Base-by-base conservation (phyloP, 2,113 vertebrate species). In the Nyctereutes procyonoides region DNA sequence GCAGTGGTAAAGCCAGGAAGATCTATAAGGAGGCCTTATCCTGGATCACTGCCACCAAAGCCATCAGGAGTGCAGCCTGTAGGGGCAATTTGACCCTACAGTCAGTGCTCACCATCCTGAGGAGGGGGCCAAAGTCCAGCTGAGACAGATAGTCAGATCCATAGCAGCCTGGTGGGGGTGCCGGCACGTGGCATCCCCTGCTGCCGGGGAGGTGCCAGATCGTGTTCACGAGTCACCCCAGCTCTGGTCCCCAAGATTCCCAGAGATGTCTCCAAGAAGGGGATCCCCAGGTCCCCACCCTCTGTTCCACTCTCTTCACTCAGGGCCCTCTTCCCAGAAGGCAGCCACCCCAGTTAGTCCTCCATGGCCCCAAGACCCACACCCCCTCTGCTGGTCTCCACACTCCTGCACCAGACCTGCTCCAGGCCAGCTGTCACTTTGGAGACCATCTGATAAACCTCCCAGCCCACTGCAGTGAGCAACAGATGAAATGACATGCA, bases 381-480 rank as follows among this genome's bases (percentile, higher is more conserved):
- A 55, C 7, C 22, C 13, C 28, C 77, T 51, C 43, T 32, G 26
- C 76, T 43, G 3, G n/a, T 9, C 51, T 35, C 82, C 63, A 20
- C 15, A 0, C 20, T 16, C 79, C 32, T 73, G 62, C n/a, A n/a
- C 62, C 58, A 71, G 22, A 67, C 32, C 63, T 32, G 71, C 48
- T 83, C 24, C 69, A 19, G 28, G 82, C 13, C 60, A 12, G 88
- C 53, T 10, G 83, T 86, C 88, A 76, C 95, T 86, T 73, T 71
- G 92, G 95, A 94, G 93, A 90, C 62, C 91, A 87, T 77, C 67
- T 48, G 91, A 97, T 77, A 48, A 86, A 82, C 48, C 58, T 69
- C 60, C 79, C 73, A 88, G 65, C 35, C 63, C 82, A 43, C 10
- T 0, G 79, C 24, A 28, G 73, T 14, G n/a, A 30, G 85, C 51